Percentiles rank a stretch among this genome's conserved stretches.
phyloP scores from a whole-genome alignment of 2,113 vertebrate genomes.

The Mirounga angustirostris region DNA sequence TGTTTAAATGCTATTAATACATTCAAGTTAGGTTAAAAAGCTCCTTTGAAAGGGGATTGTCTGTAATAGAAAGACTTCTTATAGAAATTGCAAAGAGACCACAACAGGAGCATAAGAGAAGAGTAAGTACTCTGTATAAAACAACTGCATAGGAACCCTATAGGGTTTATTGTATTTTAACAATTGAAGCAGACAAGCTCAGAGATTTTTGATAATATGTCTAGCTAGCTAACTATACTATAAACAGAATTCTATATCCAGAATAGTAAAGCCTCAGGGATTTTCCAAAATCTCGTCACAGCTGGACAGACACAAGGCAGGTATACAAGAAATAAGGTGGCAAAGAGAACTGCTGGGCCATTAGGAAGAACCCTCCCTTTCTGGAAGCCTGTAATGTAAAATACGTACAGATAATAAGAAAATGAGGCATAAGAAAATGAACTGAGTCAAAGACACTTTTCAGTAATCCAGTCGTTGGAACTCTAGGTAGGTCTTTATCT shows the following conservation, averaged over 20 bases:
- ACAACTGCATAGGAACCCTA: background rate
- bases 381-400: background rate
- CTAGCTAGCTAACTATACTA: background rate
- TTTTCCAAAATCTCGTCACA: background rate
- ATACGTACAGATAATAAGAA: background rate
- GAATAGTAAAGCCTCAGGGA: background rate
- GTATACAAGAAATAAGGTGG: background rate
- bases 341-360: background rate
- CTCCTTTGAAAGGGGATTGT: background rate
- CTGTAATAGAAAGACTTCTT: conserved; percentile 32
- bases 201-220: background rate
- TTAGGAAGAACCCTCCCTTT: background rate
- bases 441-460: background rate
- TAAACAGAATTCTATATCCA: background rate
- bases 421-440: background rate
- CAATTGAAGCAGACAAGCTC: background rate
- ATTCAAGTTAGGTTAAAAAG: conserved; percentile 64
- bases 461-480: background rate
- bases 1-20: conserved; percentile 65
- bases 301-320: background rate
- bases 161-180: background rate
- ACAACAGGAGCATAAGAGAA: background rate
- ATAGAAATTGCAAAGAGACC: conserved; percentile 16
- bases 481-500: background rate
- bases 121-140: background rate